phyloP scores from a whole-genome alignment of 2,888 invertebrate species.

The Euplagia quadripunctaria region DNA sequence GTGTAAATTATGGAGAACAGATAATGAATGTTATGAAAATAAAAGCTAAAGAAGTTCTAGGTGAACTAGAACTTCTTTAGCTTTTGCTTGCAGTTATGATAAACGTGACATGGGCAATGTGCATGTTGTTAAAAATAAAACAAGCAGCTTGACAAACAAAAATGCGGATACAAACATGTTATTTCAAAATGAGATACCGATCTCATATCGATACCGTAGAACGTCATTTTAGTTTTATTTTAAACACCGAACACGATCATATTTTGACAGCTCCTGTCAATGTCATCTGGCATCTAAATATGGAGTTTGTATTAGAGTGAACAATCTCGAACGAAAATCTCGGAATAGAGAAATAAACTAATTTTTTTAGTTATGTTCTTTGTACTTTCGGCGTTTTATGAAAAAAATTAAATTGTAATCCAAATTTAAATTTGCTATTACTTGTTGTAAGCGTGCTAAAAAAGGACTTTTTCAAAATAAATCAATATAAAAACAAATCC shows the following conservation, averaged over 20 bases:
- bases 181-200: slow-evolving; percentile 36
- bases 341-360: not conserved
- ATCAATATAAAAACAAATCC: not conserved
- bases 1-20: not conserved
- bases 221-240: slow-evolving; percentile 46
- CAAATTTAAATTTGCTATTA: too few relatives aligned
- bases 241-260: slow-evolving; percentile 59
- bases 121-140: not conserved
- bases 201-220: slow-evolving; percentile 44
- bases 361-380: not conserved
- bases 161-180: not conserved
- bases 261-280: slow-evolving; percentile 79
- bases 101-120: not conserved
- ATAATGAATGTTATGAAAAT: not conserved
- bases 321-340: too few relatives aligned
- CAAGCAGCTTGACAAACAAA: not conserved
- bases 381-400: too few relatives aligned
- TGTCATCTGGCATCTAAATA: slow-evolving; percentile 58
- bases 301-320: slow-evolving; percentile 13
- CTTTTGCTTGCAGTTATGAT: not conserved
- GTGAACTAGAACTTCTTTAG: too few relatives aligned
- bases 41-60: not conserved
- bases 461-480: not conserved
- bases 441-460: too few relatives aligned
- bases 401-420: too few relatives aligned